Conservation (phyloP, 2,797 vertebrate genomes). For the Molossus molossus region DNA sequence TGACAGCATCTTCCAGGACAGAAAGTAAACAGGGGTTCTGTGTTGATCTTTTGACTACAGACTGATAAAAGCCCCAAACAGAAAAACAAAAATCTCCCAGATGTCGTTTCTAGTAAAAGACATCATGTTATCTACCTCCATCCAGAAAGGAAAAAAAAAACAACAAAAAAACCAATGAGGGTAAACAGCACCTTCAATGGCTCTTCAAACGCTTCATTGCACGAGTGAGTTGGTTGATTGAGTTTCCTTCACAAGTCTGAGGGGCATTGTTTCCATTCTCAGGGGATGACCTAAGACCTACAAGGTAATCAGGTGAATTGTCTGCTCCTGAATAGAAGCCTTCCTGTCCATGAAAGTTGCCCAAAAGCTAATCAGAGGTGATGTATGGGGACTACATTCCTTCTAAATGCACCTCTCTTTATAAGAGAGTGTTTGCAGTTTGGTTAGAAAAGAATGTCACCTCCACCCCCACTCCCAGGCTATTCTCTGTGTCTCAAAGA, state of each 20-base stretch:
- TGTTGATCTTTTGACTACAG: constrained; percentile 72
- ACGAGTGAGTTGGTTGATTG: constrained; percentile 76
- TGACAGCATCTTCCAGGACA: constrained; percentile 69
- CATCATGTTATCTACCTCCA: constrained; percentile 68
- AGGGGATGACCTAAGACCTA: constrained; percentile 75
- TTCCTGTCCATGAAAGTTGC: constrained; percentile 83
- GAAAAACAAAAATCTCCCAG: constrained; percentile 83
- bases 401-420: constrained; percentile 81
- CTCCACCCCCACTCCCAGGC: background rate
- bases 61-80: constrained; percentile 83
- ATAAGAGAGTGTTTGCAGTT: constrained; percentile 75
- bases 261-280: constrained; percentile 77
- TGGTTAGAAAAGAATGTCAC: constrained; percentile 77
- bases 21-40: constrained; percentile 82
- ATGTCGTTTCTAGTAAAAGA: constrained; percentile 66
- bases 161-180: constrained; percentile 61
- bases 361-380: constrained; percentile 85
- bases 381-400: constrained; percentile 83
- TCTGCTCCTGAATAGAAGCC: constrained; percentile 81
- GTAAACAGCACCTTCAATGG: constrained; percentile 68
- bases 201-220: constrained; percentile 74
- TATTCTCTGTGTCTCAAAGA: constrained; percentile 7
- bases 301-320: constrained; percentile 79
- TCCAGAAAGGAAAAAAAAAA: constrained; percentile 56
- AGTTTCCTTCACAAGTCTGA: constrained; percentile 75